Evolutionary conservation across 2,113 vertebrate species (phyloP).

Genomic region (Grantiella picta): DNA sequence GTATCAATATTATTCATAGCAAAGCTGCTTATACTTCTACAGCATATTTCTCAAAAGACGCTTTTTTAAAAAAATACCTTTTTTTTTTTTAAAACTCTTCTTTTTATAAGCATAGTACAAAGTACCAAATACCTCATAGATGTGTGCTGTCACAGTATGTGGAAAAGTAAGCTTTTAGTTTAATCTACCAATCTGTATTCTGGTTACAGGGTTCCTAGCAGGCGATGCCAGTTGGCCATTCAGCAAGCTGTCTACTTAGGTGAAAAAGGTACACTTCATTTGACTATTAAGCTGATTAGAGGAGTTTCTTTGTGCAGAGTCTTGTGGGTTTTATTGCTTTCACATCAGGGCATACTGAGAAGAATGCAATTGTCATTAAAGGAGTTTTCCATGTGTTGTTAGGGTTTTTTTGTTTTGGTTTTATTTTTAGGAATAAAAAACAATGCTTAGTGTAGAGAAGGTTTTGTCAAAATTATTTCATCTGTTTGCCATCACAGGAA

Average conservation of each 20-base stretch:
- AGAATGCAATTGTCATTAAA: background rate
- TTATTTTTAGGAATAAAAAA: background rate
- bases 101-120: background rate
- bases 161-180: background rate
- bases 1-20: background rate
- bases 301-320: background rate
- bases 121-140: background rate
- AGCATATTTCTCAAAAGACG: background rate
- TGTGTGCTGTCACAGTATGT: background rate
- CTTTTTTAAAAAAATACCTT: background rate
- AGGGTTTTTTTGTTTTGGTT: background rate
- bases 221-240: conserved; percentile 87
- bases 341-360: background rate
- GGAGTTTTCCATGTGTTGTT: background rate
- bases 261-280: conserved; percentile 73
- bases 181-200: background rate
- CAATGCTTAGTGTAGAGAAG: background rate
- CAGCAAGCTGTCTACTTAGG: conserved; percentile 79
- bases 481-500: background rate
- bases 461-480: background rate
- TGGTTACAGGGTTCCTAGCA: conserved; percentile 77
- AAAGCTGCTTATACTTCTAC: background rate
- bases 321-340: background rate
- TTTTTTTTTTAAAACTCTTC: background rate
- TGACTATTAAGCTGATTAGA: background rate